Conservation (phyloP, 2,113 vertebrate species). For the Pomatorhinus ruficollis region DNA sequence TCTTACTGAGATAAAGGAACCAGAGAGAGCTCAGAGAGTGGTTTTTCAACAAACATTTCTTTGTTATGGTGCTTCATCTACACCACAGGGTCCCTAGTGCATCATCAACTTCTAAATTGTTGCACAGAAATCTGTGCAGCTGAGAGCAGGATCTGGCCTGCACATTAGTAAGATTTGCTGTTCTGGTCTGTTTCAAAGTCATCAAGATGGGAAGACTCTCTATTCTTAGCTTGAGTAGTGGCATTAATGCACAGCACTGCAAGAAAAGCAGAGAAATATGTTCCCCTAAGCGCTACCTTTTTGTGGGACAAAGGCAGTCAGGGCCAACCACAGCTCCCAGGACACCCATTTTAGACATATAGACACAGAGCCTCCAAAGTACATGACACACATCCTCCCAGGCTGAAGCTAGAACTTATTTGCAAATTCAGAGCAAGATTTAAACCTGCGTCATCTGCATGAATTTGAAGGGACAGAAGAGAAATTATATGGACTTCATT, state of each 20-base stretch:
- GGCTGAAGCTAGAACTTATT: not conserved
- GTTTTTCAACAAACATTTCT: slow-evolving; percentile 16
- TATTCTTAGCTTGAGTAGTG: not conserved
- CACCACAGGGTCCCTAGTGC: slow-evolving; percentile 13
- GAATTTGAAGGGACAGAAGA: not conserved
- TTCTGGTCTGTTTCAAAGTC: slow-evolving; percentile 5
- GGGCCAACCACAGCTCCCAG: not conserved
- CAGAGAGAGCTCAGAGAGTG: not conserved
- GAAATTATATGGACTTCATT: not conserved
- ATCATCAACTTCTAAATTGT: not conserved
- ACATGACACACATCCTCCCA: not conserved
- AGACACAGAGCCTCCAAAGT: not conserved
- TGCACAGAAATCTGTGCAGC: not conserved
- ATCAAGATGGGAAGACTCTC: not conserved
- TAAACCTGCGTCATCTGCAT: not conserved
- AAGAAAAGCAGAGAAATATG: not conserved
- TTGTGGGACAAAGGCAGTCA: not conserved
- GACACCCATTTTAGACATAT: not conserved
- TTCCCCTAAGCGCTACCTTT: not conserved
- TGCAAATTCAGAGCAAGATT: not conserved
- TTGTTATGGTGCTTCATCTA: not conserved
- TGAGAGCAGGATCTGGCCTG: not conserved
- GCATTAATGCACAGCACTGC: not conserved
- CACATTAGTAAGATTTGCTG: not conserved
- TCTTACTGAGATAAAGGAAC: not conserved